Conservation (phyloP, 37 sponge, comb jelly and placozoan species). For the Eunapius fragilis region DNA sequence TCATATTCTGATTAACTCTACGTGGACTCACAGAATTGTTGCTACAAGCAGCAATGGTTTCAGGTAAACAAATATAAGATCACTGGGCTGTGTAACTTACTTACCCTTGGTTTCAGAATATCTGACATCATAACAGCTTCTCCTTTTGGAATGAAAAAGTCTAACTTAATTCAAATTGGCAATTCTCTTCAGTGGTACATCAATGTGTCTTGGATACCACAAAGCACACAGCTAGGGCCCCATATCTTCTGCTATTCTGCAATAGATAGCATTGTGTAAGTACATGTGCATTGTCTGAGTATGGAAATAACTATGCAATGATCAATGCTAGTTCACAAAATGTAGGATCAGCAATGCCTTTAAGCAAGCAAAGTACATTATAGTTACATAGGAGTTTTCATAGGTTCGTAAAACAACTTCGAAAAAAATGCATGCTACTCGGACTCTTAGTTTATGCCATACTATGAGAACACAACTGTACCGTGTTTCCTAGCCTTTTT, state of each 20-base stretch:
- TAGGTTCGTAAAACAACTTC: too few relatives aligned
- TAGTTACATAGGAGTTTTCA: too few relatives aligned
- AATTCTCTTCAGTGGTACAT: conserved; percentile 4
- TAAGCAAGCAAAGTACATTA: too few relatives aligned
- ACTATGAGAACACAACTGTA: too few relatives aligned
- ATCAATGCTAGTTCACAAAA: too few relatives aligned
- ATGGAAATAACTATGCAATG: not conserved
- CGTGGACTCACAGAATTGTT: conserved; percentile 1
- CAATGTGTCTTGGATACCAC: conserved; percentile 26
- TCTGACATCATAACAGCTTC: conserved; percentile 9
- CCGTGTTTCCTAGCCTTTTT: too few relatives aligned
- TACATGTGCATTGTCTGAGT: not conserved
- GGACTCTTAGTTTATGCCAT: too few relatives aligned
- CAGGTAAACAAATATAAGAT: not conserved
- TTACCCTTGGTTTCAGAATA: conserved; percentile 4
- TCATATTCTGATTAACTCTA: not conserved
- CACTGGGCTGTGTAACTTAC: too few relatives aligned
- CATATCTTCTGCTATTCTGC: conserved; percentile 28
- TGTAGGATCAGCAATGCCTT: too few relatives aligned
- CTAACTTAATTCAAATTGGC: not conserved
- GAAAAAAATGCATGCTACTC: too few relatives aligned
- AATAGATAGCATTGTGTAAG: conserved; percentile 2
- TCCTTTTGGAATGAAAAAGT: conserved; percentile 1
- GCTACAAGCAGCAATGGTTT: not conserved
- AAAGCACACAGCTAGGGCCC: conserved; percentile 7